phyloP scores from a whole-genome alignment of 2,888 invertebrate species.

The Leptothorax acervorum region DNA sequence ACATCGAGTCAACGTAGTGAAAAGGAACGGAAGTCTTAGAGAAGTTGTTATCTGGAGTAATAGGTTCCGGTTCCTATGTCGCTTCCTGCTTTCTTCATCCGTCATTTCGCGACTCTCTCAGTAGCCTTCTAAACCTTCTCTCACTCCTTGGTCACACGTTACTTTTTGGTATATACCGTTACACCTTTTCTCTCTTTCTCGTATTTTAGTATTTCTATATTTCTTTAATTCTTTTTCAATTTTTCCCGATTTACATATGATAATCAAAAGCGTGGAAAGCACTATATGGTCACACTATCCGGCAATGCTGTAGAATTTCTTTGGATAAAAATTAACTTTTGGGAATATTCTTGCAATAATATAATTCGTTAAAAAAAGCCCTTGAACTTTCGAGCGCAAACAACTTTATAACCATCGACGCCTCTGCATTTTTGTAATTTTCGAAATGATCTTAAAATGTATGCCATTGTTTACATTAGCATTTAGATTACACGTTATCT shows the following conservation, averaged over 20 bases:
- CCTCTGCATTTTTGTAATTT: neutral
- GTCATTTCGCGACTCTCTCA: conserved; percentile 72
- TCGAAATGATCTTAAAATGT: neutral
- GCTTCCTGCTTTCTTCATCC: conserved; percentile 77
- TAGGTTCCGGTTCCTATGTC: conserved; percentile 80
- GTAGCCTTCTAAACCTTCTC: conserved; percentile 38
- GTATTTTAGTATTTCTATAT: conserved; percentile 5
- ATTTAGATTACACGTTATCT: neutral
- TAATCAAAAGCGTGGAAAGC: conserved; percentile 48
- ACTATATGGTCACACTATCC: neutral
- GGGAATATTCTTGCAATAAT: neutral
- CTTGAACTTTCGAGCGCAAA: neutral
- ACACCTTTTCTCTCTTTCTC: neutral
- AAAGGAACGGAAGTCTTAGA: conserved; percentile 80
- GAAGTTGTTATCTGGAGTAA: conserved; percentile 81
- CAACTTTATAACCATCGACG: neutral
- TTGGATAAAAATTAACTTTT: neutral
- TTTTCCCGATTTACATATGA: conserved; percentile 28
- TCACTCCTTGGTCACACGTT: conserved; percentile 26
- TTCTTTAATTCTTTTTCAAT: neutral
- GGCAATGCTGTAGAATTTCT: neutral
- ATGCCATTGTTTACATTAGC: neutral
- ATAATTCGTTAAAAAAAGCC: neutral
- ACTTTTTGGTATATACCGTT: conserved; percentile 48
- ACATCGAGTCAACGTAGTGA: conserved; percentile 66